Evolutionary conservation across 2,888 invertebrate species (phyloP).

Genomic region (Acrocera orbiculus): DNA sequence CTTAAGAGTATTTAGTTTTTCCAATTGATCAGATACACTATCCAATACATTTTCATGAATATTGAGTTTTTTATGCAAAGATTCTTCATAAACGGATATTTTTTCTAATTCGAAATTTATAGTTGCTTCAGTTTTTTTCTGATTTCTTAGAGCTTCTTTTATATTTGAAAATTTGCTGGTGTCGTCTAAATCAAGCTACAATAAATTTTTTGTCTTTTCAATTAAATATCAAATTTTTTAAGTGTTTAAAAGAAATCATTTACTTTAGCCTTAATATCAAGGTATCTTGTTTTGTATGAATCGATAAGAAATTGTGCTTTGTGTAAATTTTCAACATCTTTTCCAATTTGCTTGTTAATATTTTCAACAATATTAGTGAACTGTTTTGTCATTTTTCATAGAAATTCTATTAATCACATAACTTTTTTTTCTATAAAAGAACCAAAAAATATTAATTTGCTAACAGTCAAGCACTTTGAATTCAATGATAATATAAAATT

Average conservation of each 20-base stretch:
- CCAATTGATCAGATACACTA: slow-evolving; percentile 25
- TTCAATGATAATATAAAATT: too few species aligned
- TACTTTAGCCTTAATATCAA: slow-evolving; percentile 20
- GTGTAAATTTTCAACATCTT: slow-evolving; percentile 35
- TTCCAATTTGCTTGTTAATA: slow-evolving; percentile 37
- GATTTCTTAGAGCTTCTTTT: slow-evolving; percentile 42
- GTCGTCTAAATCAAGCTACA: slow-evolving; percentile 43
- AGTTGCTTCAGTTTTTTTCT: slow-evolving; percentile 35
- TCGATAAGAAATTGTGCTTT: slow-evolving; percentile 34
- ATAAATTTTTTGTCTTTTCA: slow-evolving; percentile 6
- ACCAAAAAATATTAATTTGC: too few species aligned
- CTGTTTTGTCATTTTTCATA: too few species aligned
- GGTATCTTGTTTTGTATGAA: slow-evolving; percentile 20
- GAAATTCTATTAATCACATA: too few species aligned
- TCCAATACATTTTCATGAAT: slow-evolving; percentile 28
- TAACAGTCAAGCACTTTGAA: too few species aligned
- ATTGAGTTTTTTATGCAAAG: slow-evolving; percentile 36
- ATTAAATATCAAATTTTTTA: neutral
- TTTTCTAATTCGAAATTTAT: slow-evolving; percentile 35
- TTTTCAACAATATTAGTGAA: slow-evolving; percentile 34
- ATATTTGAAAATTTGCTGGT: slow-evolving; percentile 45
- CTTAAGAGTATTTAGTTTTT: slow-evolving; percentile 38
- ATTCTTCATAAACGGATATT: slow-evolving; percentile 27
- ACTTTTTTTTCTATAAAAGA: too few species aligned
- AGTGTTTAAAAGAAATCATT: slow-evolving; percentile 5